Percentiles rank a stretch among this genome's conserved stretches.
These are phyloP conservation scores for Euproctis similis DNA, from an alignment of 2,888 invertebrate genomes.

Conservation along the genomic window DNA sequence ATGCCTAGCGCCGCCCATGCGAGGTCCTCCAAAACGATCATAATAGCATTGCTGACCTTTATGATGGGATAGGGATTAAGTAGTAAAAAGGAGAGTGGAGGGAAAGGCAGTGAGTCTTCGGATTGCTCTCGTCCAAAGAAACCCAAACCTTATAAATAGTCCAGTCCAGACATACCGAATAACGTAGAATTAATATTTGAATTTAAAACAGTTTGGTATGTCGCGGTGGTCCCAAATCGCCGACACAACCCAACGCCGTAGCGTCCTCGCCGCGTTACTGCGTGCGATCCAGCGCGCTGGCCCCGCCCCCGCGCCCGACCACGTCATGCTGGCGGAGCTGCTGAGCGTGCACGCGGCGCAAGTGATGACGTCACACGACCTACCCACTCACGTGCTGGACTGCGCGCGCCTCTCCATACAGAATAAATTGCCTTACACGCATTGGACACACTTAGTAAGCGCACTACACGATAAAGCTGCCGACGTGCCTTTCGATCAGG, in stretches of 20 bases:
- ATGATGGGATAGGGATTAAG: no score
- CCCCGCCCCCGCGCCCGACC: conserved; percentile 21
- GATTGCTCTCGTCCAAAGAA: no score
- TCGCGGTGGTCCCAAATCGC: conserved; percentile 33
- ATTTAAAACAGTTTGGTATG: conserved; percentile 19
- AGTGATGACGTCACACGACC: conserved; percentile 26
- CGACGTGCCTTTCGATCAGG: conserved; percentile 39
- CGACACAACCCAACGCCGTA: conserved; percentile 23
- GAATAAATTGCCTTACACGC: conserved; percentile 27
- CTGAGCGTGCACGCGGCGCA: conserved; percentile 41
- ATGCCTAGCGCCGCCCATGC: no score
- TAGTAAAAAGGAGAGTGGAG: no score
- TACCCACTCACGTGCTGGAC: conserved; percentile 24
- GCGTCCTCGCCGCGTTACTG: conserved; percentile 33
- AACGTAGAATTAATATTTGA: no score
- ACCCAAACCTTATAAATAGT: no score
- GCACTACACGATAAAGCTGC: conserved; percentile 25
- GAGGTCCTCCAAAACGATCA: no score
- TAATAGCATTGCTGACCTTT: no score
- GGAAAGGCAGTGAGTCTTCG: no score
- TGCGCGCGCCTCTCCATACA: conserved; percentile 23
- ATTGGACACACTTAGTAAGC: conserved; percentile 29
- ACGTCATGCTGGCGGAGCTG: conserved; percentile 44
- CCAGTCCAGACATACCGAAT: no score
- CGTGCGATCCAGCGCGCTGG: conserved; percentile 33